Base-by-base conservation (phyloP, 2,888 invertebrate species). In the Thyatira batis region DNA sequence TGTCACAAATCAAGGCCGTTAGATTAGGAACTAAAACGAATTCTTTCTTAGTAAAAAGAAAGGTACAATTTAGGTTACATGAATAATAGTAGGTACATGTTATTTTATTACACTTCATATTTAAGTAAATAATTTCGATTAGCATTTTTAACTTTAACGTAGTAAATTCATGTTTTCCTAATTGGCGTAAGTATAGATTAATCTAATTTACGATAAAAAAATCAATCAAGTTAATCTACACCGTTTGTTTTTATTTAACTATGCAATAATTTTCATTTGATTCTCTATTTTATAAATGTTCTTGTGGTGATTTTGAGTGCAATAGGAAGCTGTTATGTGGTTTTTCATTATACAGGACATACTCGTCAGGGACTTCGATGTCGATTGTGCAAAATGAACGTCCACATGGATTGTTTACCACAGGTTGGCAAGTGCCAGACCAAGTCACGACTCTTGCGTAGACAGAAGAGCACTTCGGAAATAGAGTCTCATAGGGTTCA, bases 281-380 rank as follows among this genome's bases (percentile, higher is more conserved):
- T n/a, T n/a, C n/a, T n/a, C n/a, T n/a, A n/a, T n/a, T n/a, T n/a
- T n/a, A n/a, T n/a, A n/a, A n/a, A n/a, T n/a, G n/a, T n/a, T n/a
- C n/a, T n/a, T n/a, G n/a, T n/a, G n/a, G n/a, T n/a, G n/a, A n/a
- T 23, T 23, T 4, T 23, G 23, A 23, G 3, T 4, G 23, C 3
- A 23, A 23, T 4, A 23, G 23, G 23, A 23, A 23, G 3, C 6
- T 23, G 6, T 33, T 33, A 33, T 10, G 1, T 2, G 8, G 11
- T n/a, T 33, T 45, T n/a, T 45, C 13, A 27, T 27, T 17, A 6
- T 33, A 3, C 67, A 97, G 98, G 98, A 55, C 98, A 98, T 88
- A 97, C 97, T 51, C 94, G 97, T 48, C 98, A 98, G 88, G 98
- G 98, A 13, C 89, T 98, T 53, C 95, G 97, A 63, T 98, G 98